Evolutionary conservation across 2,888 invertebrate species (phyloP), one percentile per base, ranked within the genome.

Genomic region (Dryococelus australis): DNA sequence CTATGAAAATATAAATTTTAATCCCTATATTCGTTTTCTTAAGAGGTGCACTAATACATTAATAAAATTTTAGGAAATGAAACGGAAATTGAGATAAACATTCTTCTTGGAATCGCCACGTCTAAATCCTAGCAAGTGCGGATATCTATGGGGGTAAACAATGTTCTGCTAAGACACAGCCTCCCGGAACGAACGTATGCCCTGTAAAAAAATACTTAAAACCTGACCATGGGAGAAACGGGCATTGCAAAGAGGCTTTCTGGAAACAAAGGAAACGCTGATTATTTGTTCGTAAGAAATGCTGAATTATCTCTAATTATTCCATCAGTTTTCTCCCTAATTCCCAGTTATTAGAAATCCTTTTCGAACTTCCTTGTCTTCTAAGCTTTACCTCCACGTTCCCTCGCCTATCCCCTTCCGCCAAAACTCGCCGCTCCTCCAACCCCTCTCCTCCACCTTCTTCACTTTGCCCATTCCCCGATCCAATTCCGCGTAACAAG

Each of bases 401-500:
- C n/a, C 35, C 6, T 13, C 28, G 26, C 9, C 26, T 83, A 16
- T 16, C 83, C 83, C 80, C 80, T 80, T 16, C 28, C 16, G 13
- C 28, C 24, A 83, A 83, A 47, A 47, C 47, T 6, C 8, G 24
- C 47, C 43, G 9, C 65, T 51, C 43, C 43, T 24, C 35, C 53
- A 43, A 43, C 80, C 43, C 43, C 20, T 84, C 53, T 43, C 35
- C 35, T n/a, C 43, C 24, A 83, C 35, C 80, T 81, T 81, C 26
- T 28, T 84, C 28, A 24, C 83, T 9, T 83, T 28, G 83, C 83
- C 83, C 83, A 83, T 28, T 83, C 43, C 83, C 83, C 83, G 28
- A 83, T 83, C 83, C 86, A 86, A 86, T 84, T 47, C 86, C 83
- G 65, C 28, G 86, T 84, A 86, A 35, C 86, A 86, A 28, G 53